Evolutionary conservation across 2,113 vertebrate species (phyloP), one percentile per base, ranked within the genome.

Genomic region (Phyllostomus hastatus): DNA sequence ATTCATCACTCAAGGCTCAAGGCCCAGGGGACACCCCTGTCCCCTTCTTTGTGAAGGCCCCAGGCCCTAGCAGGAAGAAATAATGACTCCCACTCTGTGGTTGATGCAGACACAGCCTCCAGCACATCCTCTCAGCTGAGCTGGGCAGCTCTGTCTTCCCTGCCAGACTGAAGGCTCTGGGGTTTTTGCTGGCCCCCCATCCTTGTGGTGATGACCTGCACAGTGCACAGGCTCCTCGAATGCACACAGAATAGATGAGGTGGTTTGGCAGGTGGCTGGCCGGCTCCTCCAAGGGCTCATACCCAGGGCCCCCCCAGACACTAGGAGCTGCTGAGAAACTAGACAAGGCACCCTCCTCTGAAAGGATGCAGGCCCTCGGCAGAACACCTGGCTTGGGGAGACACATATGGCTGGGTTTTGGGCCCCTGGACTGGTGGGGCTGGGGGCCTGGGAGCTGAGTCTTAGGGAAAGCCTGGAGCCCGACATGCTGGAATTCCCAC

Each of bases 231-330:
- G 16, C 31, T 26, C 67, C 67, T 28, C 10, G 28, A 8, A 7
- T 41, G 43, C 48, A 17, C 66, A 31, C 31, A 38, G 33, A 57
- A 12, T 4, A n/a, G 67, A 31, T 8, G 50, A 52, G 10, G 33
- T 1, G 5, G n/a, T 20, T 35, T 64, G 5, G 20, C 10, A 8
- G 1, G 1, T 0, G 0, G 57, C 31, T 24, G 16, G 41, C 4
- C 1, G 1, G 41, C 20, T 92, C 28, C 14, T 93, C 52, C 31
- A 19, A 41, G n/a, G 73, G 16, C 48, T 46, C 35, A 17, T 11
- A n/a, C 26, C 48, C 73, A n/a, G 20, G 7, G n/a, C 14, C 41
- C 31, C 31, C 26, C 35, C 10, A 48, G 57, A 41, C 38, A 70
- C 26, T 14, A 35, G 52, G 46, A 78, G 16, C 43, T 28, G 78